A percentile compares a stretch with the other conserved stretches of the same genome.
Conservation (phyloP, 2,113 vertebrate genomes). For the Macquaria ambigua region DNA sequence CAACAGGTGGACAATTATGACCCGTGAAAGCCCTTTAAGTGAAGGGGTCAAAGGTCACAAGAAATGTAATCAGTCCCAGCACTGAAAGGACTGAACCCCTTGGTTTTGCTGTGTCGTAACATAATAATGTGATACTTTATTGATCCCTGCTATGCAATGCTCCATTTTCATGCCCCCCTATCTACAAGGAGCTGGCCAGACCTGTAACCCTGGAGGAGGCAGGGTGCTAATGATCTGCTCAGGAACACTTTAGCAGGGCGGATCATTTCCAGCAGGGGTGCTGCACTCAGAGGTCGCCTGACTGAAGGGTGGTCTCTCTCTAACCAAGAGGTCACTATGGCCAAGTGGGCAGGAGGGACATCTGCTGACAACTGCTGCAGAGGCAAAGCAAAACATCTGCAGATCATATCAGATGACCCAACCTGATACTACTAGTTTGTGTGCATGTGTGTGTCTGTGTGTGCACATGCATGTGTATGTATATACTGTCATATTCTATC, state of each 20-base stretch:
- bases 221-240: conserved; percentile 13
- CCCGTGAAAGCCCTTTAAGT: conserved; percentile 41
- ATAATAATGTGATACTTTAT: conserved; percentile 48
- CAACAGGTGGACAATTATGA: conserved; percentile 29
- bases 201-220: not conserved
- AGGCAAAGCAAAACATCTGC: conserved; percentile 71
- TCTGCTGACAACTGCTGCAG: conserved; percentile 71
- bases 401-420: conserved; percentile 52
- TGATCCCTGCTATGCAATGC: conserved; percentile 35
- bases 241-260: conserved; percentile 15
- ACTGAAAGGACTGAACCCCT: not conserved
- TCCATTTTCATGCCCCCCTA: conserved; percentile 5
- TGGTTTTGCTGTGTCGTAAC: not conserved
- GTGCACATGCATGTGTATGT: not conserved
- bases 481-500: not conserved
- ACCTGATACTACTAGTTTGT: conserved; percentile 25
- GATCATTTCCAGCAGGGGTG: conserved; percentile 23
- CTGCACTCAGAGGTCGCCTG: not conserved
- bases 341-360: conserved; percentile 31
- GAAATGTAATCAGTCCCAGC: conserved; percentile 37
- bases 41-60: conserved; percentile 22
- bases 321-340: conserved; percentile 39
- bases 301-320: conserved; percentile 20
- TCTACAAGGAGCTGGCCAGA: not conserved
- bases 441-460: not conserved